Base-by-base conservation (phyloP, 2,888 invertebrate species). In the Tetragonula carbonaria region DNA sequence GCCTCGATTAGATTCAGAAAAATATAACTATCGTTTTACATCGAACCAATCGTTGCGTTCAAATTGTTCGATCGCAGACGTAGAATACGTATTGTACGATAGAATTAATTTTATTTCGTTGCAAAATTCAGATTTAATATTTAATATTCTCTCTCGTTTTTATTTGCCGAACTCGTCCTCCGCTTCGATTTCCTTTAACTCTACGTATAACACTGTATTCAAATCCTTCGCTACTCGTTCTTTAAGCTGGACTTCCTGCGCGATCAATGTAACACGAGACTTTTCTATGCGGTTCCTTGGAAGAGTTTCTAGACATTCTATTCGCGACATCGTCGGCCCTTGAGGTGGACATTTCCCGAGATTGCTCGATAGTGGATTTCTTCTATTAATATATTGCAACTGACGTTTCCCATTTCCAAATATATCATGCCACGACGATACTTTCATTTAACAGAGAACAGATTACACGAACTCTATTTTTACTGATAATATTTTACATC, bases 311-410 rank as follows among this genome's bases (percentile, higher is more conserved):
- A 14, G 57, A 59, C 57, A 59, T 59, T 59, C 57, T 59, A 59
- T 59, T 59, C 57, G 23, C n/a, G 57, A 5, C 57, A n/a, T 59
- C n/a, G 57, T 59, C 57, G 57, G 57, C n/a, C n/a, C 57, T 13
- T 59, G n/a, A 59, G 57, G n/a, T 45, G 45, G 45, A 45, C 45
- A 45, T 59, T 59, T 59, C 23, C 23, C 57, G 23, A 59, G 57
- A 59, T 59, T 59, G 57, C 57, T 59, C 57, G 57, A 59, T 23
- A 59, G 57, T 59, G 57, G n/a, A 59, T n/a, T 59, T 14, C 57
- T 5, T 59, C 23, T 59, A n/a, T n/a, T 23, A n/a, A 59, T n/a
- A 14, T n/a, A 59, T 59, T 23, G 57, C n/a, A 59, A n/a, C 57
- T n/a, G 57, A n/a, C n/a, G n/a, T n/a, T 59, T 59, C 14, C n/a